Evolutionary conservation across 2,113 vertebrate genomes (phyloP), one percentile per base, ranked within the genome.

Genomic region (Seriola dumerili): DNA sequence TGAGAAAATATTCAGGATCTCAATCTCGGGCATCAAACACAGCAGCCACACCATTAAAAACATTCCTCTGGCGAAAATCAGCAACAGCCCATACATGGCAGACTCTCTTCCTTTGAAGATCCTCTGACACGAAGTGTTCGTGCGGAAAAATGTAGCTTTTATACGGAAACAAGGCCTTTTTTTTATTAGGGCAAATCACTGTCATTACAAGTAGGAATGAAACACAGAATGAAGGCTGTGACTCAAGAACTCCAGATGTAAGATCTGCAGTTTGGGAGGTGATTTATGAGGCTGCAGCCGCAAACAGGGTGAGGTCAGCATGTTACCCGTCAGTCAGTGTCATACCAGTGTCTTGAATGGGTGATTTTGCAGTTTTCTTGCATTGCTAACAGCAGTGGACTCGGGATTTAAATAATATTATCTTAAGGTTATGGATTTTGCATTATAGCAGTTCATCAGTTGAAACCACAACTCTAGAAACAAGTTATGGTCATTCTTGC

Each of bases 91-190:
- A 67, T 62, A 66, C 79, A 72, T 75, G 9, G 44, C 59, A n/a
- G 32, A 80, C 62, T 79, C 40, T 25, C 52, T n/a, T 38, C 75
- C 29, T 91, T 89, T 93, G 83, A 87, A 84, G 85, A 59, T 75
- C 13, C 44, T 44, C 72, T 61, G 40, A 86, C 72, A 75, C 34
- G 58, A 80, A 70, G 74, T 62, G 76, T 80, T 79, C 50, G 16
- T 62, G 40, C 81, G 72, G 13, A 76, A 73, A 46, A 70, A 57
- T 17, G 13, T 71, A 17, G 21, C 78, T 72, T 89, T 66, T 66
- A 67, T 55, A 52, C 50, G 25, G 32, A 85, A 78, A 87, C 57
- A 38, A 1, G 8, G 7, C 9, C 17, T 13, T 36, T 80, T 77
- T 68, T 81, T 74, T 48, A 25, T 82, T 72, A 13, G 23, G n/a